phyloP scores from a whole-genome alignment of 2,888 invertebrate species.

The Parnassius orleans region DNA sequence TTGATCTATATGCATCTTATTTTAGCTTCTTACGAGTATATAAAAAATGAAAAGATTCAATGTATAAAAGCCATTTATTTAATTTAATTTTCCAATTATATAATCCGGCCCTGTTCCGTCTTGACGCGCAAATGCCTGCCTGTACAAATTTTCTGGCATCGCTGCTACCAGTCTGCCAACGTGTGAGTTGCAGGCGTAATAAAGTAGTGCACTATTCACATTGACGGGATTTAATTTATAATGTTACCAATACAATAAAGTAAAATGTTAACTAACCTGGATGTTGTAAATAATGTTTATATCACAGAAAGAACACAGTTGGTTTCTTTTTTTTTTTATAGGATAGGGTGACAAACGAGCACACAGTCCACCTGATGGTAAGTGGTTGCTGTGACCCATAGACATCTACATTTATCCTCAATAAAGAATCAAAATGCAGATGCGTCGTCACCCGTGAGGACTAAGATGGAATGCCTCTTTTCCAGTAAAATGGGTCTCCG shows the following conservation, averaged over 20 bases:
- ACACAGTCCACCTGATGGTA: too few relatives aligned
- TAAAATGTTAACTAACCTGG: background rate
- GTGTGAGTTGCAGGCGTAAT: constrained; percentile 13
- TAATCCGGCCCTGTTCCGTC: background rate
- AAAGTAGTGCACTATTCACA: constrained; percentile 7
- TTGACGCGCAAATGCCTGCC: constrained; percentile 10
- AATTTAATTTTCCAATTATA: background rate
- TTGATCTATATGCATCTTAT: too few relatives aligned
- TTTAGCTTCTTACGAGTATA: too few relatives aligned
- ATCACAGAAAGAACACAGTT: background rate
- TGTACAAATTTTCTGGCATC: constrained; percentile 18
- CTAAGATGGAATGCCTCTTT: too few relatives aligned
- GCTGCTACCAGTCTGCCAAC: constrained; percentile 12
- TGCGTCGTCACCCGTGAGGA: too few relatives aligned
- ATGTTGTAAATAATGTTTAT: background rate
- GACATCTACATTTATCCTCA: too few relatives aligned
- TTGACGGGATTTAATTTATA: constrained; percentile 10
- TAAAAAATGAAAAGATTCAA: too few relatives aligned
- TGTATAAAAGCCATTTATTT: too few relatives aligned
- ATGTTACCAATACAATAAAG: background rate
- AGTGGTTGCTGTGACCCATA: too few relatives aligned
- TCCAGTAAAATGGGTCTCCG: too few relatives aligned
- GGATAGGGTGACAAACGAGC: too few relatives aligned
- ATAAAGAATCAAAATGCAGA: too few relatives aligned
- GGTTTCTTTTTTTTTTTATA: background rate